A percentile compares a stretch with the other conserved stretches of the same genome.
phyloP scores from a whole-genome alignment of 2,888 invertebrate genomes.

The Ochropleura leucogaster region DNA sequence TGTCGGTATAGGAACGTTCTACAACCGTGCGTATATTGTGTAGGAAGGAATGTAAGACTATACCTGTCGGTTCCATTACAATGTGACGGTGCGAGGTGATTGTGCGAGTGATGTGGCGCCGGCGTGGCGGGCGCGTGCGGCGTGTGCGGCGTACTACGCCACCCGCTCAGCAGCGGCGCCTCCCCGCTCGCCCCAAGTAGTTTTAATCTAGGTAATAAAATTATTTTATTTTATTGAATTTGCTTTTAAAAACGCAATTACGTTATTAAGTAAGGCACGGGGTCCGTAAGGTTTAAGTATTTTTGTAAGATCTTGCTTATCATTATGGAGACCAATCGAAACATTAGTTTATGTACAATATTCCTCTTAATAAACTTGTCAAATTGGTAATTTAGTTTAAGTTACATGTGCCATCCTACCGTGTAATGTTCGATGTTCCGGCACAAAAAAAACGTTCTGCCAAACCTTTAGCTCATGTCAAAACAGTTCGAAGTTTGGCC shows the following conservation, averaged over 20 bases:
- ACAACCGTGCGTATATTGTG: neutral
- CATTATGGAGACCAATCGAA: neutral
- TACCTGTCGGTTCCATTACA: conserved; percentile 86
- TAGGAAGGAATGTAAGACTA: neutral
- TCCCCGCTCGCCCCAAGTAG: conserved; percentile 94
- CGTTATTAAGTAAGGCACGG: neutral
- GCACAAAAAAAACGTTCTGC: no score
- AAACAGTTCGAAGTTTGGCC: neutral
- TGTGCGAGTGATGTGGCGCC: conserved; percentile 88
- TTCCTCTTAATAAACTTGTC: neutral
- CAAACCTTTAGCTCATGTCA: neutral
- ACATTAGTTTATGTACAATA: neutral
- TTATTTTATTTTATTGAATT: neutral
- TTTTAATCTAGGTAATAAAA: conserved; percentile 89
- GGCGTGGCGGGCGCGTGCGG: conserved; percentile 87
- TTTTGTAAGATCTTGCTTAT: neutral
- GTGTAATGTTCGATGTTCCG: no score
- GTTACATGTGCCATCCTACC: no score
- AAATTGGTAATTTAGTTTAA: no score
- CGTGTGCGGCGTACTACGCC: conserved; percentile 90
- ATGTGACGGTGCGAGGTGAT: conserved; percentile 86
- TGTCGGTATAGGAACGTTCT: neutral
- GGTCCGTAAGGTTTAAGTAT: neutral
- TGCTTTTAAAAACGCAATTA: neutral
- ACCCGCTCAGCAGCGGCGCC: conserved; percentile 93